Base-by-base conservation (phyloP, 1,140 invertebrate genomes). In the Drosophila truncata region DNA sequence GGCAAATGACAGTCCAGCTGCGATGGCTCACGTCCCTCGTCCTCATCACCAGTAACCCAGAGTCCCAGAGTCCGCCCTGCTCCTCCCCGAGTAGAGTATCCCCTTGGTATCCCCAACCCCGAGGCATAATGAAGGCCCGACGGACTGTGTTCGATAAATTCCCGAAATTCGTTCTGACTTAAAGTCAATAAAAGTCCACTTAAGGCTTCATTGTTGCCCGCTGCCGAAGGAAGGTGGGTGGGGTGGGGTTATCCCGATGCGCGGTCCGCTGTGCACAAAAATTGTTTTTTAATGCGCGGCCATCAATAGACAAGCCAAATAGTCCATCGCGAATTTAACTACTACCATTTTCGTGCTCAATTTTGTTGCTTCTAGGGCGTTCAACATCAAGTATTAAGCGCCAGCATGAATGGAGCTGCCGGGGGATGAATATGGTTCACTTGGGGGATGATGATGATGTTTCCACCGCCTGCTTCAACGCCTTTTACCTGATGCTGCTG, bases 161-260 rank as follows among this genome's bases (percentile, higher is more conserved):
- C 81, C 80, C 84, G 73, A 83, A 88, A 88, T 88, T 88, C 84
- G 84, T 84, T 88, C 82, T 83, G 84, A 88, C 84, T 88, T 84
- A 83, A 88, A 88, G 84, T 88, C 84, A 88, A 88, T 88, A 88
- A 88, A 88, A 88, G 84, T 88, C 84, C 84, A 88, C 84, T 88
- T 88, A 88, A 88, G 84, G 83, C 83, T 82, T 82, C 83, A 87
- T 87, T 87, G 83, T 87, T 87, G 83, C 72, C 70, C 70, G 78
- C 63, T 54, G 61, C 41, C 14, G 42, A 13, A n/a, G 8, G 37
- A 25, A 35, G 57, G 16, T 35, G 49, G 62, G 42, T 46, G 47
- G 59, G 47, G 37, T 60, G 49, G 63, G 52, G 37, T 60, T 33
- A 47, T 80, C 57, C 37, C 55, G 44, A 31, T 64, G 60, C 46